phyloP scores from a whole-genome alignment of 2,888 invertebrate species.

The Sphecodes monilicornis region DNA sequence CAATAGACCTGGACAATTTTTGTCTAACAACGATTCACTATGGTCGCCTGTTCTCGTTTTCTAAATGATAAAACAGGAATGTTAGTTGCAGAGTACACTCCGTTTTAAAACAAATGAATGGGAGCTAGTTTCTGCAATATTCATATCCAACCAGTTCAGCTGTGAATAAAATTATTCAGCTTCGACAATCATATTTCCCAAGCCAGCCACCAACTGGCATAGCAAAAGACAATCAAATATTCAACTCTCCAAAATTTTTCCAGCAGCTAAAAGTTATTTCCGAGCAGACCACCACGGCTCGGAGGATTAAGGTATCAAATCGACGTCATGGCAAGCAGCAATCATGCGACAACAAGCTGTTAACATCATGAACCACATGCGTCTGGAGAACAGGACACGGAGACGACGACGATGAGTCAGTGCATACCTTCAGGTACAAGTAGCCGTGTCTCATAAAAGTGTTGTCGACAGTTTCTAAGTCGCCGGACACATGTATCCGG shows the following conservation, averaged over 20 bases:
- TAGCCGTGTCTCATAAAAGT: background rate
- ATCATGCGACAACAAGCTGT: background rate
- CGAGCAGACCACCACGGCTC: background rate
- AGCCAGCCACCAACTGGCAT: background rate
- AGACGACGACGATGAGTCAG: slow-evolving; percentile 2
- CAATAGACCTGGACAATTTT: too few relatives aligned
- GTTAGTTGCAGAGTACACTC: too few relatives aligned
- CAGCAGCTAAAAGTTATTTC: background rate
- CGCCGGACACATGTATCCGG: background rate
- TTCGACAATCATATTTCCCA: background rate
- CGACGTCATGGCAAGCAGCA: background rate
- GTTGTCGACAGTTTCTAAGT: slow-evolving; percentile 9
- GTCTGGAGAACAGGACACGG: background rate
- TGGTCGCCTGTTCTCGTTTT: too few relatives aligned
- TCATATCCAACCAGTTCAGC: background rate
- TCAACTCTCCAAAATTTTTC: background rate
- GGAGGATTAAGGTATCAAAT: background rate
- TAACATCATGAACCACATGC: background rate
- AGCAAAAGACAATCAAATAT: background rate
- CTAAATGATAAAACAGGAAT: too few relatives aligned
- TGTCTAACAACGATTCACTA: too few relatives aligned
- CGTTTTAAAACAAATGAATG: too few relatives aligned
- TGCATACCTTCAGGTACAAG: background rate
- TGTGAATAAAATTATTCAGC: too few relatives aligned
- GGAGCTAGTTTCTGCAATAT: too few relatives aligned